Conservation (phyloP, 2,797 vertebrate genomes). For the Anabacerthia variegaticeps region DNA sequence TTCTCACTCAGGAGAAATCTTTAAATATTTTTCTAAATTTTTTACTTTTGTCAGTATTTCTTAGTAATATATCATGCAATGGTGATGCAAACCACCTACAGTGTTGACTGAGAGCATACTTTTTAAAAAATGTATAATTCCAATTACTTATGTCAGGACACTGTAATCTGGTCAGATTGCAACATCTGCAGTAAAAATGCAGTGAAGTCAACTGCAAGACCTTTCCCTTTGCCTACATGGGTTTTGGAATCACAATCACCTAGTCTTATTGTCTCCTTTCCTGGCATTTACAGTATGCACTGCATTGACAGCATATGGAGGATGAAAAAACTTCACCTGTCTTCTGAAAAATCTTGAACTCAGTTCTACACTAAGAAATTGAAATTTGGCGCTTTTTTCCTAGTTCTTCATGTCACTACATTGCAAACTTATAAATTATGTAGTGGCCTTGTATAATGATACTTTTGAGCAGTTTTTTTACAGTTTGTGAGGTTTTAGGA, state of each 20-base stretch:
- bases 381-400: not conserved
- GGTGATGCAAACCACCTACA: not conserved
- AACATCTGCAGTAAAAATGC: not conserved
- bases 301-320: rapidly evolving
- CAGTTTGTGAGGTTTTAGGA: not conserved
- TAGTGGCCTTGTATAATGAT: not conserved
- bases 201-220: not conserved
- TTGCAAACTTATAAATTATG: not conserved
- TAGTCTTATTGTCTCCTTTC: not conserved
- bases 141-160: not conserved
- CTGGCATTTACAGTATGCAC: not conserved
- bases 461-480: not conserved
- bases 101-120: rapidly evolving
- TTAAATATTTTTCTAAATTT: not conserved
- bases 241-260: not conserved
- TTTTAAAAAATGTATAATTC: not conserved
- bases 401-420: not conserved
- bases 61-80: not conserved
- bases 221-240: not conserved
- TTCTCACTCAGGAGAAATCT: not conserved
- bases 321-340: rapidly evolving
- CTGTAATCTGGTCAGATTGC: not conserved
- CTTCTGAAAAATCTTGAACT: not conserved
- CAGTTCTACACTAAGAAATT: not conserved
- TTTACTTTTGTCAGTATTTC: not conserved